A percentile compares a stretch with the other conserved stretches of the same genome.
phyloP scores from a whole-genome alignment of 2,797 vertebrate genomes.

The Thunnus albacares region DNA sequence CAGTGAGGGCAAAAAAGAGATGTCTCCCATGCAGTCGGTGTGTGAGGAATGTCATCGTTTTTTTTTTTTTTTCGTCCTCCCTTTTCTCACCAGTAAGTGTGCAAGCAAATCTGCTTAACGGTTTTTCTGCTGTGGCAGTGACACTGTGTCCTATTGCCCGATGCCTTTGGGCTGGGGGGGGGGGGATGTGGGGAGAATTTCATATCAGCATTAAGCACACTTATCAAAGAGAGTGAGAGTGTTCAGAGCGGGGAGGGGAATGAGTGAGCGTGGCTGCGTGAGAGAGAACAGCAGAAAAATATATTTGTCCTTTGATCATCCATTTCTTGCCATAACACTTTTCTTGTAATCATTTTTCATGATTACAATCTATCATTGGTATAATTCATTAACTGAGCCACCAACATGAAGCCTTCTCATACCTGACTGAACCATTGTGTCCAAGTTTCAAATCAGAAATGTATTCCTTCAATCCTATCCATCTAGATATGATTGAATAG shows the following conservation, averaged over 20 bases:
- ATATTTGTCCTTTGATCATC: slow-evolving; percentile 51
- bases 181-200: slow-evolving; percentile 73
- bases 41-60: slow-evolving; percentile 68
- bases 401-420: not conserved
- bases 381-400: not conserved
- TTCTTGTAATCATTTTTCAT: slow-evolving; percentile 14
- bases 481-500: too few relatives aligned
- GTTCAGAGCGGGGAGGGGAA: not conserved
- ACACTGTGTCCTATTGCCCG: slow-evolving; percentile 80
- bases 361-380: slow-evolving; percentile 7
- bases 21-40: slow-evolving; percentile 67
- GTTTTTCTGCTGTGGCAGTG: slow-evolving; percentile 76
- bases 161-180: slow-evolving; percentile 74
- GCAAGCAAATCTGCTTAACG: slow-evolving; percentile 84
- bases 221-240: slow-evolving; percentile 66
- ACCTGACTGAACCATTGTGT: not conserved
- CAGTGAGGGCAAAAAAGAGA: slow-evolving; percentile 72
- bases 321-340: slow-evolving; percentile 33
- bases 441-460: too few relatives aligned
- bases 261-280: slow-evolving; percentile 20
- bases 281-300: slow-evolving; percentile 49
- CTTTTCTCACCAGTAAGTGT: slow-evolving; percentile 71
- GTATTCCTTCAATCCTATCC: too few relatives aligned
- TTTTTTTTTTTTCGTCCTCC: slow-evolving; percentile 15
- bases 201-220: slow-evolving; percentile 83